Conservation (phyloP, 1,140 invertebrate genomes). For the Tachypleus tridentatus region DNA sequence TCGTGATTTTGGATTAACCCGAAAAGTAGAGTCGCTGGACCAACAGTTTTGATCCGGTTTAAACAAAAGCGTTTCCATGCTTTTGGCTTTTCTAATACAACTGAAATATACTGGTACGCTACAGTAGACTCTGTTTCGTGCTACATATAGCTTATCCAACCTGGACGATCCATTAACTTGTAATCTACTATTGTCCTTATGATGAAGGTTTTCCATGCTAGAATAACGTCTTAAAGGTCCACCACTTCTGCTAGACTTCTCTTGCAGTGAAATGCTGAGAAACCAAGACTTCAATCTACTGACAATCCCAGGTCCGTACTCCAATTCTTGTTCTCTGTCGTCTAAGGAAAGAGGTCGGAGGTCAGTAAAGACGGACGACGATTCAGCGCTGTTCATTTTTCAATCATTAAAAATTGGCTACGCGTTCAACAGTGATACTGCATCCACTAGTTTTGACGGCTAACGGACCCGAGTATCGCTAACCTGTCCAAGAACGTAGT, state of each 20-base stretch:
- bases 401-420: not conserved
- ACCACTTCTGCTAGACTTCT: constrained; percentile 48
- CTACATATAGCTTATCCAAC: constrained; percentile 3
- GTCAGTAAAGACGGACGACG: not conserved
- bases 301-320: constrained; percentile 84
- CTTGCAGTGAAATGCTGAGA: constrained; percentile 58
- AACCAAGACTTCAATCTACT: constrained; percentile 56
- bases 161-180: no score
- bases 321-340: constrained; percentile 47
- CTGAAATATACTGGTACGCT: not conserved
- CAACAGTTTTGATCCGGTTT: not conserved
- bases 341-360: constrained; percentile 2
- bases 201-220: constrained; percentile 68
- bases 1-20: not conserved
- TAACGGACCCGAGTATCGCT: no score
- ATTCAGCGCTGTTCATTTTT: not conserved
- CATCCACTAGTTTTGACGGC: no score
- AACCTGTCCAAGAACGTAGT: no score
- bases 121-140: not conserved
- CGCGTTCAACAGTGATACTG: no score
- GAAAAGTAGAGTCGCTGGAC: not conserved
- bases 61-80: constrained; percentile 18
- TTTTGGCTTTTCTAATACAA: constrained; percentile 18
- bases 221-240: constrained; percentile 56
- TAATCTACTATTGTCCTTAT: constrained; percentile 37